Percentiles rank a stretch among this genome's conserved stretches.
Evolutionary conservation across 23 tunicate genomes (phyloP).

Genomic region (Trididemnum miniatum): DNA sequence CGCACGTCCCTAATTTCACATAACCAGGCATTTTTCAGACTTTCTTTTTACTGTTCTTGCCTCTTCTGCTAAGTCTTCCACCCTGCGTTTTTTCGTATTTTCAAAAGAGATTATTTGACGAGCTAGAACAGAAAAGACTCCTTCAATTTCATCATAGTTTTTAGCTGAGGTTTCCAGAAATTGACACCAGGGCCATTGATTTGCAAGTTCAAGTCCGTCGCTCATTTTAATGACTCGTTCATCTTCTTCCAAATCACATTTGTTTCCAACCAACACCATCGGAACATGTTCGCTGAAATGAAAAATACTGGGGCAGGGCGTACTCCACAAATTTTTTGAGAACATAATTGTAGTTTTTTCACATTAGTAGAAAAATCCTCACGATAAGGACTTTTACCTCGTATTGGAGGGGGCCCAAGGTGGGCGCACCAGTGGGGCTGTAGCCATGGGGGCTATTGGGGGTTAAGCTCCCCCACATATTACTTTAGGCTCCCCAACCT

Average conservation of each 20-base stretch:
- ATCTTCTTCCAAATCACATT: conserved; percentile 58
- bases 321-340: too few species aligned
- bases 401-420: too few species aligned
- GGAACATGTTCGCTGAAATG: conserved; percentile 76
- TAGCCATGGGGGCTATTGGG: too few species aligned
- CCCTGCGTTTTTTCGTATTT: conserved; percentile 23
- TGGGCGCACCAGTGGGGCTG: too few species aligned
- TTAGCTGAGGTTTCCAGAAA: conserved; percentile 85
- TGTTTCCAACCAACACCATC: conserved; percentile 76
- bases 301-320: too few species aligned
- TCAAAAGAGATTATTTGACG: conserved; percentile 46
- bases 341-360: too few species aligned
- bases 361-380: too few species aligned
- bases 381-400: too few species aligned
- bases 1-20: neutral
- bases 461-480: too few species aligned
- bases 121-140: conserved; percentile 41
- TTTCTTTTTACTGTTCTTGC: conserved; percentile 35
- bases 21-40: conserved; percentile 19
- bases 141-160: conserved; percentile 47
- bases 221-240: conserved; percentile 51
- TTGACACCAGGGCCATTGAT: conserved; percentile 71
- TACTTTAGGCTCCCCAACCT: too few species aligned
- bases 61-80: conserved; percentile 50
- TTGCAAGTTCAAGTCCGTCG: conserved; percentile 55